Percentiles rank a stretch among this genome's conserved stretches.
Conservation (phyloP, 2,797 vertebrate species). For the Hephaestus fuliginosus region DNA sequence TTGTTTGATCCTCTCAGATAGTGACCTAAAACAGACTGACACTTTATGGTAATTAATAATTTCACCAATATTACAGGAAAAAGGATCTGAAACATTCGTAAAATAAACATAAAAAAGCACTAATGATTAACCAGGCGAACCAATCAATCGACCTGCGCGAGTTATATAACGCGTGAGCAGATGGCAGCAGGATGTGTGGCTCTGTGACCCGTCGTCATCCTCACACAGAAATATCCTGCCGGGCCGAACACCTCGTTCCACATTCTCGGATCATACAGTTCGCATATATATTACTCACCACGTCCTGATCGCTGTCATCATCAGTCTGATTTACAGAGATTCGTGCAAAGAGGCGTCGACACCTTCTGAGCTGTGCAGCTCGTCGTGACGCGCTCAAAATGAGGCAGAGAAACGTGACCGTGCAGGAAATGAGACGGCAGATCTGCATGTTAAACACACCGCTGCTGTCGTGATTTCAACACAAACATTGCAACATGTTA, state of each 20-base stretch:
- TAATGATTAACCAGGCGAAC: neutral
- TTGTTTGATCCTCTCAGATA: neutral
- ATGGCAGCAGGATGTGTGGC: conserved; percentile 43
- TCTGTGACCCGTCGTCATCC: conserved; percentile 21
- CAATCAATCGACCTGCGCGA: neutral
- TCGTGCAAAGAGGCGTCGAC: conserved; percentile 1
- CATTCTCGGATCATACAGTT: neutral
- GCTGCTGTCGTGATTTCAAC: neutral
- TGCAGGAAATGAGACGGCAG: neutral
- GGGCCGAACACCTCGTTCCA: neutral
- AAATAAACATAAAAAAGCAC: neutral
- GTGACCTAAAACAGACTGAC: neutral
- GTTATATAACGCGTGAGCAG: conserved; percentile 6
- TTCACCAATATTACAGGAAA: no score
- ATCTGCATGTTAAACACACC: neutral
- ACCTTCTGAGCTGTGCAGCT: conserved; percentile 9
- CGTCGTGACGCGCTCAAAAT: neutral
- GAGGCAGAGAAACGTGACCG: neutral
- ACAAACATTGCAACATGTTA: neutral
- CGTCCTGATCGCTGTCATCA: conserved; percentile 7
- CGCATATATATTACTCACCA: neutral
- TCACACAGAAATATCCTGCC: conserved; percentile 52
- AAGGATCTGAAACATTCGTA: neutral
- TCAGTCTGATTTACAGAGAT: neutral
- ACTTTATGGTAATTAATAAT: no score